Base-by-base conservation (phyloP, 2,797 vertebrate genomes). In the Lagodon rhomboides region DNA sequence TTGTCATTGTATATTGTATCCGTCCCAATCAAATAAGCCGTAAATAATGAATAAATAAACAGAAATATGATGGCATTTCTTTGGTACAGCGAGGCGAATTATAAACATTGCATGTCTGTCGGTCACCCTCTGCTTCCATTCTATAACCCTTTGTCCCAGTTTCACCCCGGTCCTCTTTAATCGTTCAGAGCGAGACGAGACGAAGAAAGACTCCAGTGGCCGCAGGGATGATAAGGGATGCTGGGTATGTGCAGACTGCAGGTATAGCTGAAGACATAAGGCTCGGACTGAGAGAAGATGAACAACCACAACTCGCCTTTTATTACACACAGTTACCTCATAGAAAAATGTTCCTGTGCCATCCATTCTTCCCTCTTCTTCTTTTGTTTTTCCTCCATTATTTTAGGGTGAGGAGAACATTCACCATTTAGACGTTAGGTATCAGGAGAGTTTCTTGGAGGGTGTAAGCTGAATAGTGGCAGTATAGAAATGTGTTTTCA, bases 181-280 rank as follows among this genome's bases (percentile, higher is more conserved):
- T 68, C 27, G 16, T n/a, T 47, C 46, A 54, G 22, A 59, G 25
- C 64, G 20, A 1, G 63, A 44, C 5, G 4, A 34, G 27, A 41
- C 54, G 64, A 59, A 79, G 68, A 76, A 56, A 62, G 68, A 20
- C 25, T 8, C 17, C 56, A 16, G 75, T 18, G 58, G 58, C 43
- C 22, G n/a, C 11, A 47, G 61, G 38, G 30, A n/a, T 18, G 55
- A 55, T 27, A 58, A 30, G 5, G 23, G 9, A 4, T n/a, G 23
- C 25, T 22, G 58, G 46, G 63, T 58, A 63, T 56, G 93, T 95
- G 61, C 94, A 95, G 90, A 79, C 93, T 95, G 63, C 94, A 95
- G 90, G 80, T 87, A 27, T 95, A 96, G 84, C 91, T 96, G 75
- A 95, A 94, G 84, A 94, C 93, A 66, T 95, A 91, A 94, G 94